phyloP scores from a whole-genome alignment of 2,888 invertebrate species.

The Lepidocyrtoides sp. region DNA sequence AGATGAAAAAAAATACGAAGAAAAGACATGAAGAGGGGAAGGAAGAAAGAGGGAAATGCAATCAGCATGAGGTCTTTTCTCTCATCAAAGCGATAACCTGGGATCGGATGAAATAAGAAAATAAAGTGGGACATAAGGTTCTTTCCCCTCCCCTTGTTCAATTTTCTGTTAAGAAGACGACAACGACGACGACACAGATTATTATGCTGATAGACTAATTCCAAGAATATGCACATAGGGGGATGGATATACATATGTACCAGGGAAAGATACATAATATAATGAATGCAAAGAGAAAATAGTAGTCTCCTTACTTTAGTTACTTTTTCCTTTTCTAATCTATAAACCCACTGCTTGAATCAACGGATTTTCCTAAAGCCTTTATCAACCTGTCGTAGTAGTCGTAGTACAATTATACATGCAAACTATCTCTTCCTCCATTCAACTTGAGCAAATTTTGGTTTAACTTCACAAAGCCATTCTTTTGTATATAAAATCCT shows the following conservation, averaged over 20 bases:
- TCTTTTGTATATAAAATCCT: neutral
- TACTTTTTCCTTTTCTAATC: neutral
- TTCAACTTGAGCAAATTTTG: neutral
- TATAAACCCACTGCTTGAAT: neutral
- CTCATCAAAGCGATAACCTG: constrained; percentile 60
- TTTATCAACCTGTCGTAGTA: constrained; percentile 50
- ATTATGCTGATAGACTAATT: constrained; percentile 56
- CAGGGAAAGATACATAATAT: neutral
- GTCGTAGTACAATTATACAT: constrained; percentile 52
- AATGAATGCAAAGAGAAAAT: constrained; percentile 8
- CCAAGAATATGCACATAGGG: neutral
- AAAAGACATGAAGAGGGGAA: neutral
- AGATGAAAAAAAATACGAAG: neutral
- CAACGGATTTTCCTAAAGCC: constrained; percentile 12
- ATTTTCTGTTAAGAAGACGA: constrained; percentile 40
- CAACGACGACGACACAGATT: constrained; percentile 28
- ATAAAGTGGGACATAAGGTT: constrained; percentile 26
- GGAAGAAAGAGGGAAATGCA: constrained; percentile 20
- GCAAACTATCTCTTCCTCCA: neutral
- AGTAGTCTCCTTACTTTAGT: constrained; percentile 24
- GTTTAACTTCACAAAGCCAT: constrained; percentile 10
- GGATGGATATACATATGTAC: too few relatives aligned
- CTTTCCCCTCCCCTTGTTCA: constrained; percentile 37
- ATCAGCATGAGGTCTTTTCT: constrained; percentile 35
- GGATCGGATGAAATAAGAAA: constrained; percentile 30